These are phyloP conservation scores for Lontra canadensis DNA, from an alignment of 2,113 vertebrate species.

Conservation along the genomic window DNA sequence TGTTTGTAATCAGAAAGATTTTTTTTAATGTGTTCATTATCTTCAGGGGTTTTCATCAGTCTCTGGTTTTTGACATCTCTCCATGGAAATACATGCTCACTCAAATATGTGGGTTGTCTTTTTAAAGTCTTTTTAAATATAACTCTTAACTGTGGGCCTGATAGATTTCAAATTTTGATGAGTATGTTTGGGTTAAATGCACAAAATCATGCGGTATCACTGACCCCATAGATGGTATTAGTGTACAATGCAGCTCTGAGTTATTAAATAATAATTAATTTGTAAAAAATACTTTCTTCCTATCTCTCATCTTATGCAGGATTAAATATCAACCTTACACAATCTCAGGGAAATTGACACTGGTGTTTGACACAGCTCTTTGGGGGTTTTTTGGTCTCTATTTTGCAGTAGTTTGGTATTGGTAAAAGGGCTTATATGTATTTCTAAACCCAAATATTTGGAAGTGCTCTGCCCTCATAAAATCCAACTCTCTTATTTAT, in stretches of 20 bases:
- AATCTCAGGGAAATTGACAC: background rate
- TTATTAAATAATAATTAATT: background rate
- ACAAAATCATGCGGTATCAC: background rate
- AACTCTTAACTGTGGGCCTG: background rate
- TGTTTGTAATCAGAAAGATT: background rate
- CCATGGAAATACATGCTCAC: background rate
- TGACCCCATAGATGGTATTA: background rate
- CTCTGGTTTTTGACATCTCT: background rate
- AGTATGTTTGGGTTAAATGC: background rate
- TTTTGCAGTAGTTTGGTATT: background rate
- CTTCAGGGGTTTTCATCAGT: background rate
- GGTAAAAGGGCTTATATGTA: background rate
- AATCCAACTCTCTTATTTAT: background rate
- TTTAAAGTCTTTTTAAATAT: background rate
- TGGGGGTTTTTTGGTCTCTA: background rate
- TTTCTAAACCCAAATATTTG: background rate
- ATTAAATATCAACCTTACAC: too few relatives aligned
- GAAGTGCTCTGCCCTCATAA: background rate
- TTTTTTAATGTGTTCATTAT: background rate
- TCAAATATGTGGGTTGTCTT: background rate
- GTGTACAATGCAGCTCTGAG: background rate
- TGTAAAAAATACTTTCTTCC: background rate
- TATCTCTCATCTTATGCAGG: background rate
- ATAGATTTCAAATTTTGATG: background rate
- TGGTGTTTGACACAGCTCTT: background rate